Conservation (phyloP, 2,888 invertebrate species). For the Anoplius nigerrimus region DNA sequence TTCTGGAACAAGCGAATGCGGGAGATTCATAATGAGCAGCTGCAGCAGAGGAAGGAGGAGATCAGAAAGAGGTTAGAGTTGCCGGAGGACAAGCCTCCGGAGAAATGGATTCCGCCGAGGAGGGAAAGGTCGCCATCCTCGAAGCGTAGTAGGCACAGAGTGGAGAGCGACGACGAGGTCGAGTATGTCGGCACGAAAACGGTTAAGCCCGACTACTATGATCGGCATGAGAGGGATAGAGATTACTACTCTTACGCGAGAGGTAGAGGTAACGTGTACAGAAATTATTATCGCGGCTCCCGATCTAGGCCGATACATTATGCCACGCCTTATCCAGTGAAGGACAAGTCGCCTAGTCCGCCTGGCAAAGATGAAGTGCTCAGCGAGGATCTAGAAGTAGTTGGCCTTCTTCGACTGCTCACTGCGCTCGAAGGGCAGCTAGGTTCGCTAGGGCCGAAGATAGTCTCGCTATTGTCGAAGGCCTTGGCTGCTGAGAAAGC, state of each 20-base stretch:
- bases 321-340: constrained; percentile 69
- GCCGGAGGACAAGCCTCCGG: constrained; percentile 73
- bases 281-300: constrained; percentile 49
- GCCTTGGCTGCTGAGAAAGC: constrained; percentile 87
- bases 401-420: constrained; percentile 81
- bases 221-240: constrained; percentile 64
- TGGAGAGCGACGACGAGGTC: constrained; percentile 71
- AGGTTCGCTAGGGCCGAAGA: constrained; percentile 89
- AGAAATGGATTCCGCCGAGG: constrained; percentile 52
- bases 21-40: constrained; percentile 84
- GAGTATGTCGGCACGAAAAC: constrained; percentile 67
- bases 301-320: constrained; percentile 61
- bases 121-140: constrained; percentile 52
- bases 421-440: constrained; percentile 89
- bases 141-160: constrained; percentile 48
- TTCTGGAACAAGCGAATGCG: constrained; percentile 91
- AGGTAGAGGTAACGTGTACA: constrained; percentile 54
- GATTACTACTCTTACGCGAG: constrained; percentile 54
- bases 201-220: constrained; percentile 64
- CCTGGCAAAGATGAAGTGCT: constrained; percentile 62
- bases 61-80: constrained; percentile 80
- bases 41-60: constrained; percentile 82
- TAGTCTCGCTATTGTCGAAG: constrained; percentile 85
- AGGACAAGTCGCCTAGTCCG: constrained; percentile 65
- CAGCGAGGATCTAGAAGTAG: constrained; percentile 70